These are phyloP conservation scores for Germaria angustata DNA, from an alignment of 2,888 invertebrate species.

Conservation along the genomic window DNA sequence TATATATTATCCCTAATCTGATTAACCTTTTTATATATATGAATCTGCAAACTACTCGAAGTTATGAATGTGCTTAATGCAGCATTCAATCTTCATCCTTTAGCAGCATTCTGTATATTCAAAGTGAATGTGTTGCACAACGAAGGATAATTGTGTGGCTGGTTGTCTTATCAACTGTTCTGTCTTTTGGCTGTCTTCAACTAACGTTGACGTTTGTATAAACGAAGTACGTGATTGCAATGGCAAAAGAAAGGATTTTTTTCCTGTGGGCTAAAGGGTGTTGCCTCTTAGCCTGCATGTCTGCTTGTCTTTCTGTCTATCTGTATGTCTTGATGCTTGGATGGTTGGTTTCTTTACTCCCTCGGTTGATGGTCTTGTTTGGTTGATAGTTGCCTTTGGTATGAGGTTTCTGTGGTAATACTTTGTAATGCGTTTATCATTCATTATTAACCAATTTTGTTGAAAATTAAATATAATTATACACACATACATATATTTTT, in stretches of 20 bases:
- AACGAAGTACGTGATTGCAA: slow-evolving; percentile 9
- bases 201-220: slow-evolving; percentile 17
- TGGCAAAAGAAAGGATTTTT: not conserved
- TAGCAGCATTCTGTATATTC: not conserved
- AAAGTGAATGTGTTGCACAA: not conserved
- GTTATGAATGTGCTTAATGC: not conserved
- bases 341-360: not conserved
- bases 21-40: not conserved
- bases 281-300: not conserved
- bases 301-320: not conserved
- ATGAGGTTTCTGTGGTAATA: slow-evolving; percentile 29
- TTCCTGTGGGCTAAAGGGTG: too few relatives aligned
- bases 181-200: slow-evolving; percentile 17
- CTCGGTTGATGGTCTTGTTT: not conserved
- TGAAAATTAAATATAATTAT: slow-evolving; percentile 45
- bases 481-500: not conserved
- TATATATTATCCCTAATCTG: too few relatives aligned
- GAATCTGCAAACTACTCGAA: too few relatives aligned
- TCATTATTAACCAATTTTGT: slow-evolving; percentile 39
- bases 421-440: slow-evolving; percentile 31
- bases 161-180: slow-evolving; percentile 16
- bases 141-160: slow-evolving; percentile 7
- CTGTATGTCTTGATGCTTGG: not conserved
- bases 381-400: not conserved
- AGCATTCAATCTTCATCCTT: not conserved